Evolutionary conservation across 53 echinoderm and acorn worm species (phyloP).

Genomic region (Actinopyga echinites): DNA sequence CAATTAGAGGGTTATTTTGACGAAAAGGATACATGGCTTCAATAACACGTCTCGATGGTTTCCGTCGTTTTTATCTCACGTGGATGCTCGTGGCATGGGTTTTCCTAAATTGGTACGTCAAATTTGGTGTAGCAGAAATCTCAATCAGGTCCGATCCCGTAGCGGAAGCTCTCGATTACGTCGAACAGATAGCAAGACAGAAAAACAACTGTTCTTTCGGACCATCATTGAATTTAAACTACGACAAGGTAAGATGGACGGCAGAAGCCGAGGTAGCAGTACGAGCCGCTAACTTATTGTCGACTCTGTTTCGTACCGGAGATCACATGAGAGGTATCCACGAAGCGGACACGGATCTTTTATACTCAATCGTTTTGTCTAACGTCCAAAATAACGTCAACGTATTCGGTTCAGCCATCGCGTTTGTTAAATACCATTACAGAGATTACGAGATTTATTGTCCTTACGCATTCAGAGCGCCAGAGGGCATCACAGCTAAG

Average conservation of each 20-base stretch:
- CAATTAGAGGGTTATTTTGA: too few relatives aligned
- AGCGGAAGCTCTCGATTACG: constrained; percentile 84
- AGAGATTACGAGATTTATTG: constrained; percentile 79
- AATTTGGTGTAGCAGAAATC: too few relatives aligned
- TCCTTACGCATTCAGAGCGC: constrained; percentile 83
- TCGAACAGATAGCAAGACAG: constrained; percentile 73
- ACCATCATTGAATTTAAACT: constrained; percentile 78
- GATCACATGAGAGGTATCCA: constrained; percentile 66
- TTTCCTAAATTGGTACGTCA: too few relatives aligned
- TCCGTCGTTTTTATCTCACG: too few relatives aligned
- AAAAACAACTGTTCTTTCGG: constrained; percentile 87
- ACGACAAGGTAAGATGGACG: constrained; percentile 72
- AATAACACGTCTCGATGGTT: too few relatives aligned
- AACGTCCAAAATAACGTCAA: constrained; percentile 78
- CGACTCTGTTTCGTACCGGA: constrained; percentile 67
- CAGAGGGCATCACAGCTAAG: constrained; percentile 67
- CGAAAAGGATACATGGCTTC: too few relatives aligned
- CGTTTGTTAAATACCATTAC: constrained; percentile 69
- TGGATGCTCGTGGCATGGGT: too few relatives aligned
- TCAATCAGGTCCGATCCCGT: constrained; percentile 46
- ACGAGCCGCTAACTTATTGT: constrained; percentile 77
- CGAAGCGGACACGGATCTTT: constrained; percentile 73
- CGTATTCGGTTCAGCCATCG: constrained; percentile 89
- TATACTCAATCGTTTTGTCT: constrained; percentile 71
- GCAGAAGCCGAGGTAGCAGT: constrained; percentile 79